Base-by-base conservation (phyloP, 64 coral and sea anemone genomes). In the Montipora foliosa region DNA sequence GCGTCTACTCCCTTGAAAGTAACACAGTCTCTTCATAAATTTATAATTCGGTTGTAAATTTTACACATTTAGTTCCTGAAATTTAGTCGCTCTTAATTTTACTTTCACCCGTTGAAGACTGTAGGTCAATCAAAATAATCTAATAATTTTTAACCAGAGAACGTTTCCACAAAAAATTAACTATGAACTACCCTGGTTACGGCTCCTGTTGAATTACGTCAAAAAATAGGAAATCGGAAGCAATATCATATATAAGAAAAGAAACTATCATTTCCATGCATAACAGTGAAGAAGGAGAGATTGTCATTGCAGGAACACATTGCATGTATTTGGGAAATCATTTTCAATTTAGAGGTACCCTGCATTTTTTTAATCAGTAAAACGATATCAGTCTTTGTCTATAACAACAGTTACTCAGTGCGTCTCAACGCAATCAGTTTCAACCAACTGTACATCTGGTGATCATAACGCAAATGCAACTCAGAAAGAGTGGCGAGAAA, bases 321-420 rank as follows among this genome's bases (percentile, higher is more conserved):
- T 60, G 49, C 78, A 80, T 80, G 22, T 82, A 55, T 82, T 62
- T 44, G 53, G 59, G 44, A n/a, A n/a, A 81, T 81, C 15, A 81
- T 21, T 45, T 14, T 11, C 13, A 60, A 44, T 46, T 81, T 48
- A 67, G 81, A 37, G 81, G 81, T 84, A 60, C 59, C 37, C 66
- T n/a, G 6, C 14, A n/a, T 37, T 37, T 37, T 61, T 67, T 67
- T 67, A 17, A 67, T 37, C 8, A 81, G 12, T 82, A 58, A 82
- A 84, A 5, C 59, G 29, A 58, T 12, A 51, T 68, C 67, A 67
- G 64, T 68, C 37, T 84, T 14, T 11, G 0, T 68, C 0, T 8
- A 7, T 5, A 48, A 61, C 37, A 37, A 37, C 37, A 6, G 12
- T 45, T 67, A 8, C 58, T 83, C 55, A 24, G 29, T 25, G 16